phyloP scores from a whole-genome alignment of 2,888 invertebrate genomes.

The Hyppa rectilinea region DNA sequence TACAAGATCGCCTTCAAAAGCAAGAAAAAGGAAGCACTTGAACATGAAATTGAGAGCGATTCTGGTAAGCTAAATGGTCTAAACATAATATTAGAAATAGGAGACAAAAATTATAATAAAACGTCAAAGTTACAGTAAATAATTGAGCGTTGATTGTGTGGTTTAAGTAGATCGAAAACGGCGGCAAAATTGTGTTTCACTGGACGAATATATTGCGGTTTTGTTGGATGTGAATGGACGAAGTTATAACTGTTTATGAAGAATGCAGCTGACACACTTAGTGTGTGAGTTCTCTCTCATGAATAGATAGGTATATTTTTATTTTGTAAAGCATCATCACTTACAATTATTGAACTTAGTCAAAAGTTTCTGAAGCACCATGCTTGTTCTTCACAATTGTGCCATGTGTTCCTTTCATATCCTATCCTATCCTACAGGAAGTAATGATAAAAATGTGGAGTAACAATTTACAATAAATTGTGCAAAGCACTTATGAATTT shows the following conservation, averaged over 20 bases:
- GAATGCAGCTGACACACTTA: conserved; percentile 78
- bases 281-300: conserved; percentile 40
- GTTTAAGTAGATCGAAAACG: conserved; percentile 17
- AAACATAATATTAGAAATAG: conserved; percentile 14
- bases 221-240: conserved; percentile 68
- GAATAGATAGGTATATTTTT: conserved; percentile 20
- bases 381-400: conserved; percentile 21
- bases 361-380: conserved; percentile 24
- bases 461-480: not conserved
- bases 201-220: conserved; percentile 62
- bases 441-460: not conserved
- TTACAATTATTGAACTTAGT: not conserved
- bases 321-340: conserved; percentile 21
- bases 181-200: conserved; percentile 30
- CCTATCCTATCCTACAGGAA: conserved; percentile 19
- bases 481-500: not conserved
- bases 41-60: conserved; percentile 82
- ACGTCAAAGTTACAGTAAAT: not conserved
- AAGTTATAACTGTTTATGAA: conserved; percentile 73
- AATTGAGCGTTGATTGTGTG: not conserved
- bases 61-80: conserved; percentile 75
- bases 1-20: conserved; percentile 82
- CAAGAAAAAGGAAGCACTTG: conserved; percentile 81
- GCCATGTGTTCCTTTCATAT: conserved; percentile 25
- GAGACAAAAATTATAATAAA: conserved; percentile 9